These are phyloP conservation scores for Rhodeus uyekii DNA, from an alignment of 2,797 vertebrate genomes.

Conservation along the genomic window DNA sequence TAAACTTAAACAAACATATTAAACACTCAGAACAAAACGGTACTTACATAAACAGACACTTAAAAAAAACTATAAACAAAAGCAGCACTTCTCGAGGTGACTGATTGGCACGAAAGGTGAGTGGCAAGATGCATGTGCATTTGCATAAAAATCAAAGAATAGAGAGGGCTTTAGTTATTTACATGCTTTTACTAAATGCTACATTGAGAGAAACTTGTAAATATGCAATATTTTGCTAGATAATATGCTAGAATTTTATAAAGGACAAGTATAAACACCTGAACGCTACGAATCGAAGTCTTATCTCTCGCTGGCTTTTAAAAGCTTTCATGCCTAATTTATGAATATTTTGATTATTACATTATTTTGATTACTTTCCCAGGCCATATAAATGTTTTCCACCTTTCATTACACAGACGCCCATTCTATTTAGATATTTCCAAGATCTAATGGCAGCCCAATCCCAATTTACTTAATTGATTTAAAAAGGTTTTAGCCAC, in stretches of 20 bases:
- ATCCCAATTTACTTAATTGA: conserved; percentile 29
- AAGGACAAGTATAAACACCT: not conserved
- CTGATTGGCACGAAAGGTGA: too few species aligned
- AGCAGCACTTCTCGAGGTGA: too few species aligned
- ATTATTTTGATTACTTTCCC: not conserved
- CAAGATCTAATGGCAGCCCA: conserved; percentile 21
- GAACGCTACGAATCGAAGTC: not conserved
- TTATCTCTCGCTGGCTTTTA: not conserved
- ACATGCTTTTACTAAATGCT: not conserved
- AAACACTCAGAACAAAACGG: too few species aligned
- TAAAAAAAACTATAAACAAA: too few species aligned
- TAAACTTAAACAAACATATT: too few species aligned
- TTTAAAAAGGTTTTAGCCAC: conserved; percentile 26
- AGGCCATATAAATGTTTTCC: conserved; percentile 3
- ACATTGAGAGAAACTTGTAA: not conserved
- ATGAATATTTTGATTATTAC: not conserved
- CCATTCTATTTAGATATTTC: not conserved
- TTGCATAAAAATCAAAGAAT: not conserved
- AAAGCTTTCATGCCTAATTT: not conserved
- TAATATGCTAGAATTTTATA: not conserved
- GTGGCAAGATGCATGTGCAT: too few species aligned
- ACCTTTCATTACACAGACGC: not conserved
- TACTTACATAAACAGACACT: too few species aligned
- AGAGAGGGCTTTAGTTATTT: not conserved
- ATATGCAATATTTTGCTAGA: not conserved